Evolutionary conservation across 2,113 vertebrate genomes (phyloP).

Genomic region (Stictonetta naevosa): DNA sequence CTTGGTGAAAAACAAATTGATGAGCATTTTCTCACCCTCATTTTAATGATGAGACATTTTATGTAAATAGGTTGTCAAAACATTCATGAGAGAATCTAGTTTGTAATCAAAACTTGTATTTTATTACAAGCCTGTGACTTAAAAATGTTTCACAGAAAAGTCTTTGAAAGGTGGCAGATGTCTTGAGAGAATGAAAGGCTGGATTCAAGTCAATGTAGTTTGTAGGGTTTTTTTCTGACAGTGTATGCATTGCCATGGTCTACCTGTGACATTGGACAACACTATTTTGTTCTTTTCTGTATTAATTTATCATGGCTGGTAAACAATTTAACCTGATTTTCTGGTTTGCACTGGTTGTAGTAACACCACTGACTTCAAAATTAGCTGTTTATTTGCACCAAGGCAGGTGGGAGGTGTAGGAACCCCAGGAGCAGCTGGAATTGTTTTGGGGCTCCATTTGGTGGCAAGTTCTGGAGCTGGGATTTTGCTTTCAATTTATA

Average conservation of each 20-base stretch:
- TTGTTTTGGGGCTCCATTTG: not conserved
- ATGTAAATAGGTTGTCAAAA: constrained; percentile 15
- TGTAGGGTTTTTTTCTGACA: not conserved
- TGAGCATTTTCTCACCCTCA: not conserved
- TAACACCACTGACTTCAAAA: not conserved
- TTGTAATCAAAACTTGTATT: not conserved
- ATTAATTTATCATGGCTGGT: not conserved
- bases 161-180: not conserved
- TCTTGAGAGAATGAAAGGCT: not conserved
- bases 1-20: not conserved
- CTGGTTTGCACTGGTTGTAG: not conserved
- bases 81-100: not conserved
- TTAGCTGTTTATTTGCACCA: not conserved
- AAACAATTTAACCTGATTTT: not conserved
- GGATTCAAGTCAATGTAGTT: not conserved
- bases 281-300: not conserved
- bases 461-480: not conserved
- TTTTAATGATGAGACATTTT: not conserved
- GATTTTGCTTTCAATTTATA: not conserved
- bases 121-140: not conserved
- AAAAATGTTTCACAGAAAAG: not conserved
- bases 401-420: not conserved
- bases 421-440: not conserved
- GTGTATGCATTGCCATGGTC: not conserved
- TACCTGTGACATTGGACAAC: not conserved